Evolutionary conservation across 2,797 vertebrate species (phyloP).

Genomic region (Lepilemur septentrionalis): DNA sequence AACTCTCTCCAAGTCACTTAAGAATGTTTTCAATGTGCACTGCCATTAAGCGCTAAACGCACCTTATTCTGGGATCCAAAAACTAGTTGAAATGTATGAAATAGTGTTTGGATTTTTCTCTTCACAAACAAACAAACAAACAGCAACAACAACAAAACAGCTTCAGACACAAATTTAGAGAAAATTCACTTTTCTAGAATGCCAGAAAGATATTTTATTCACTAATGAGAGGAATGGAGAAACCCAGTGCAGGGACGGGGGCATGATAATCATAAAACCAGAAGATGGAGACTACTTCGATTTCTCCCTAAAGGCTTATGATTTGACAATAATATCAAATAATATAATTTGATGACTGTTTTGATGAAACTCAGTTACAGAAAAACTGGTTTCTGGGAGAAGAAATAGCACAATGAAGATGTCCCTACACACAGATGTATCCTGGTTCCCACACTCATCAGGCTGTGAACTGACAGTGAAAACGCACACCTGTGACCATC

Average conservation of each 20-base stretch:
- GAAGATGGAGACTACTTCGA: slow-evolving; percentile 3
- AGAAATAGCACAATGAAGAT: neutral
- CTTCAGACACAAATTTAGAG: neutral
- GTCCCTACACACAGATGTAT: neutral
- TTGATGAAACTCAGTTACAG: rapidly evolving
- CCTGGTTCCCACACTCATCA: neutral
- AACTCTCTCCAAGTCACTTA: neutral
- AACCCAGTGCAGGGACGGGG: neutral
- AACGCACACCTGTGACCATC: neutral
- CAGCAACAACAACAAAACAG: neutral
- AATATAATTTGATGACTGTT: slow-evolving; percentile 44
- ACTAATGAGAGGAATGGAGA: neutral
- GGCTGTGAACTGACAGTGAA: neutral
- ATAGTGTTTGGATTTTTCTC: neutral
- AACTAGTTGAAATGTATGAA: neutral
- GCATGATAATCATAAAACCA: slow-evolving; percentile 44
- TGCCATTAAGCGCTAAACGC: neutral
- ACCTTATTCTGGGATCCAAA: neutral
- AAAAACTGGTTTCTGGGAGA: neutral
- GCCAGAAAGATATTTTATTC: slow-evolving; percentile 25
- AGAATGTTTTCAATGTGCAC: neutral
- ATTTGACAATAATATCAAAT: slow-evolving; percentile 54
- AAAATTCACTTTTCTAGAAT: slow-evolving; percentile 33
- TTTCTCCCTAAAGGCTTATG: neutral
- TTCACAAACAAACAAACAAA: neutral